A percentile compares a stretch with the other conserved stretches of the same genome.
Evolutionary conservation across 2,797 vertebrate genomes (phyloP).

Genomic region (Graptemys geographica): DNA sequence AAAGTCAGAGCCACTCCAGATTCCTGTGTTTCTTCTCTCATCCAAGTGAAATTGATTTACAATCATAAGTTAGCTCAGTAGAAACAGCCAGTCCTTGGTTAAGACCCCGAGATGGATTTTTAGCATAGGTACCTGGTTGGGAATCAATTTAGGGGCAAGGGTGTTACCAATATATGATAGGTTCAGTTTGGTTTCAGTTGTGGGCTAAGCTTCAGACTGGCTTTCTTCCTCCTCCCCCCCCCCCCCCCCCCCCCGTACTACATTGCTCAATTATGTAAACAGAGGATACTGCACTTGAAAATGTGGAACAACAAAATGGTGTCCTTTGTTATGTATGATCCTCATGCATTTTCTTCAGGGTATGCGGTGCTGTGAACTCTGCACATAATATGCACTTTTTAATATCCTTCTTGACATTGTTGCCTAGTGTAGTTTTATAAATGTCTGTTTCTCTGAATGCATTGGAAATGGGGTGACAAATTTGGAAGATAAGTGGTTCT

Average conservation of each 20-base stretch:
- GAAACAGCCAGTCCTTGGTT: background rate
- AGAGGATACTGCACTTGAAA: background rate
- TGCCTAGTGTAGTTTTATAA: background rate
- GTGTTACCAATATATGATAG: background rate
- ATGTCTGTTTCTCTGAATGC: background rate
- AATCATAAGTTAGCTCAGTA: background rate
- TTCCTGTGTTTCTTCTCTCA: background rate
- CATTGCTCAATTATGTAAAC: too few relatives aligned
- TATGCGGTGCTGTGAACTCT: too few relatives aligned
- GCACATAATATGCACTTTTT: background rate
- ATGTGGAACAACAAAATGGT: background rate
- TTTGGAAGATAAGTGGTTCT: background rate
- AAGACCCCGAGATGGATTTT: too few relatives aligned
- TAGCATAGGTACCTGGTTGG: background rate
- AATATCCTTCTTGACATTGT: background rate
- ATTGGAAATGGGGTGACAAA: background rate
- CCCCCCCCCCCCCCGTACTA: background rate
- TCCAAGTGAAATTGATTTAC: background rate
- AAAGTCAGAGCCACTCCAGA: background rate
- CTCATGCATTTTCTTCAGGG: too few relatives aligned
- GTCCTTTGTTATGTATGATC: background rate
- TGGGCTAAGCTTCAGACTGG: background rate
- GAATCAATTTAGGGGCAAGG: too few relatives aligned
- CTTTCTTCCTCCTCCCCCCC: accelerated
- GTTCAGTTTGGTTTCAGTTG: background rate